Evolutionary conservation across 2,888 invertebrate species (phyloP).

Genomic region (Apotomis turbidana): DNA sequence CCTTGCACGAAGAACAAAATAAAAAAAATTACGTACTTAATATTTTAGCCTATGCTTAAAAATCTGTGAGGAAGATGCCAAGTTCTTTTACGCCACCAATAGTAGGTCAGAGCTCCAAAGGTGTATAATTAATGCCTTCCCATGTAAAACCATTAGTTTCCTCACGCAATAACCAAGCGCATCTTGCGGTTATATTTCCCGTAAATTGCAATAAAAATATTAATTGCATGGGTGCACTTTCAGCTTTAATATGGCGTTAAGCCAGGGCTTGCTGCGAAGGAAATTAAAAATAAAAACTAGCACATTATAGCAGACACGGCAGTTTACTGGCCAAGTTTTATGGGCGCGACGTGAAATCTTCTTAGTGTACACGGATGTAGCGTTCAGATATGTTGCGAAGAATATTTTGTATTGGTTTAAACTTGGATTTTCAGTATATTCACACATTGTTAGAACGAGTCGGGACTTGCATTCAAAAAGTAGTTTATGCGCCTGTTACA

Average conservation of each 20-base stretch:
- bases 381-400: background rate
- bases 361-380: conserved; percentile 30
- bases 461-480: too few relatives aligned
- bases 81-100: too few relatives aligned
- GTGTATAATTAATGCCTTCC: too few relatives aligned
- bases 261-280: conserved; percentile 19
- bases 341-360: conserved; percentile 31
- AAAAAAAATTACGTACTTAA: too few relatives aligned
- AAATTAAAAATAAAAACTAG: conserved; percentile 38
- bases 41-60: too few relatives aligned
- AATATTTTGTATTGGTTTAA: background rate
- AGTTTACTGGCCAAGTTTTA: conserved; percentile 33
- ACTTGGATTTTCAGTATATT: too few relatives aligned
- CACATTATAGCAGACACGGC: conserved; percentile 18
- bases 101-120: too few relatives aligned
- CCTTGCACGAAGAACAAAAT: too few relatives aligned
- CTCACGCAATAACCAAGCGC: background rate
- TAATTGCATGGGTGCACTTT: conserved; percentile 32
- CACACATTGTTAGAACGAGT: too few relatives aligned
- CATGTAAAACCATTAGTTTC: too few relatives aligned
- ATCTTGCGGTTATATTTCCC: background rate
- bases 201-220: conserved; percentile 23
- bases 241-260: conserved; percentile 28
- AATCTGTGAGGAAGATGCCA: too few relatives aligned
- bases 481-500: too few relatives aligned